A percentile compares a stretch with the other conserved stretches of the same genome.
phyloP scores from a whole-genome alignment of 2,888 invertebrate species.

The Phorcus lineatus region DNA sequence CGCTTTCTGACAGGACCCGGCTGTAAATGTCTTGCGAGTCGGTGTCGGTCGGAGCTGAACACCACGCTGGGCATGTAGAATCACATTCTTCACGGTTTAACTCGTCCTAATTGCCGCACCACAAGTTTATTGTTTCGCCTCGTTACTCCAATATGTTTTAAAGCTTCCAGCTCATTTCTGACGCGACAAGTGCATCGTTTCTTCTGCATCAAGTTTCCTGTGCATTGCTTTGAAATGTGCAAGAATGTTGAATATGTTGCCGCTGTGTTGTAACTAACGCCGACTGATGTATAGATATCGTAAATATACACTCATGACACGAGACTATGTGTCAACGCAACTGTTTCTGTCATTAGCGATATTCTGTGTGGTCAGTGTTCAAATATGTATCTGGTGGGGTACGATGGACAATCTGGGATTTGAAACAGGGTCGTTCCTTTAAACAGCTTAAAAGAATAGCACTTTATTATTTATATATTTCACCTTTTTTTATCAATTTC shows the following conservation, averaged over 20 bases:
- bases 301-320: neutral
- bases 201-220: neutral
- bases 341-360: too few species aligned
- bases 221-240: neutral
- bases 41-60: neutral
- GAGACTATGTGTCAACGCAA: neutral
- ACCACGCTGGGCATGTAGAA: slow-evolving; percentile 25
- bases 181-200: slow-evolving; percentile 9
- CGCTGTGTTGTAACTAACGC: neutral
- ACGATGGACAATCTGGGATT: too few species aligned
- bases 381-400: too few species aligned
- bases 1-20: neutral
- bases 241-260: neutral
- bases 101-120: slow-evolving; percentile 25
- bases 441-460: too few species aligned
- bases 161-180: neutral
- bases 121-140: slow-evolving; percentile 27
- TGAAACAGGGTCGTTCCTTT: too few species aligned
- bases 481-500: too few species aligned
- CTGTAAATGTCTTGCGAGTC: slow-evolving; percentile 8
- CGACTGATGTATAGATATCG: slow-evolving; percentile 8
- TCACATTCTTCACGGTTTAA: slow-evolving; percentile 25
- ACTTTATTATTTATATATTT: too few species aligned
- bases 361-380: too few species aligned
- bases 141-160: slow-evolving; percentile 28